These are phyloP conservation scores for Nomada goodeniana DNA, from an alignment of 2,888 invertebrate genomes.

Conservation along the genomic window DNA sequence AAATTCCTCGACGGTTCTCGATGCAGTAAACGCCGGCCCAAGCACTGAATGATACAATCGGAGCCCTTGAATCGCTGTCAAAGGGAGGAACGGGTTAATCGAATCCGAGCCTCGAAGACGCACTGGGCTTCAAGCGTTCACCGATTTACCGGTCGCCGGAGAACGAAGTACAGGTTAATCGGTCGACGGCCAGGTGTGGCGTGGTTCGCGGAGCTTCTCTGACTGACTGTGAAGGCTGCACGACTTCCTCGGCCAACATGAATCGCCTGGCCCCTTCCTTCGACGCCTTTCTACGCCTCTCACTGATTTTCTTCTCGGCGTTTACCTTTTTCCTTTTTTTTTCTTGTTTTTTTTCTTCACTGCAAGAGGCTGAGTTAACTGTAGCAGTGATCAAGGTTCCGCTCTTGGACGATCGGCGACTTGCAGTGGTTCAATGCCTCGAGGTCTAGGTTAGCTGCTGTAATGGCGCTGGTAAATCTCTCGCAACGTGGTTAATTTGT, in stretches of 20 bases:
- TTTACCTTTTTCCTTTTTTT: neutral
- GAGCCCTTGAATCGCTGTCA: too few species aligned
- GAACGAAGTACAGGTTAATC: conserved; percentile 14
- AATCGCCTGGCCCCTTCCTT: conserved; percentile 40
- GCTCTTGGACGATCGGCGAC: neutral
- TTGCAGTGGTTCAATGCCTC: neutral
- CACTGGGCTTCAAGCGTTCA: neutral
- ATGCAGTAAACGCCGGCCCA: neutral
- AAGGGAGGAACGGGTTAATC: neutral
- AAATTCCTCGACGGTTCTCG: neutral
- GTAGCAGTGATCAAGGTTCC: conserved; percentile 21
- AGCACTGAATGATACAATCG: too few species aligned
- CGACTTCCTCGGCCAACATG: conserved; percentile 44
- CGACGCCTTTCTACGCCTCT: conserved; percentile 21
- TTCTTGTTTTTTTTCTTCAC: conserved; percentile 11
- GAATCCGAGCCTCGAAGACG: conserved; percentile 24
- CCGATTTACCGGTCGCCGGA: conserved; percentile 1
- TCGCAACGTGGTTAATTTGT: too few species aligned
- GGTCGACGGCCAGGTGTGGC: conserved; percentile 58
- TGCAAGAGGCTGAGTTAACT: conserved; percentile 18
- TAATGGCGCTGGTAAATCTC: too few species aligned
- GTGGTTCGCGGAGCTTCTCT: conserved; percentile 67
- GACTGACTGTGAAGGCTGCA: conserved; percentile 58
- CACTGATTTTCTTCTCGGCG: conserved; percentile 18
- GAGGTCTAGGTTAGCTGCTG: neutral